Evolutionary conservation across 2,888 invertebrate genomes (phyloP), one percentile per base, ranked within the genome.

Genomic region (Cheilosia vernalis): DNA sequence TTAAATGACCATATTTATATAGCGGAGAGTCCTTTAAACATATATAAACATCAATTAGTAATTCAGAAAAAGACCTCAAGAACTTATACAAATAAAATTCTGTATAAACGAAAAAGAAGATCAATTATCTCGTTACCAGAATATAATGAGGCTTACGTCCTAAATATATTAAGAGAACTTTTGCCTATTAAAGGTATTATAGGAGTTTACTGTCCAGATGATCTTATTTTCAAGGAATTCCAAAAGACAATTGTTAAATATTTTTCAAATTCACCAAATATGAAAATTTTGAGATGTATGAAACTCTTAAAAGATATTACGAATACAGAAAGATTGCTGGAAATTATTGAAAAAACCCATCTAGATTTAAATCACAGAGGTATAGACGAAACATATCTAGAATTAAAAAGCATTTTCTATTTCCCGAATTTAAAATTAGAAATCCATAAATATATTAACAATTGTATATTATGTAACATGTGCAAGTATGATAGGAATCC

Each of bases 371-470:
- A 67, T 53, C 24, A 67, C 44, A 17, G 76, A 61, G 27, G 17
- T 30, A 27, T 40, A 30, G 30, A 30, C 0, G 30, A 30, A 30
- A 30, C 30, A 30, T 30, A 30, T 2, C 30, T 30, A 30, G 47
- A 72, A 42, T 30, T 83, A 37, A 78, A 83, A 76, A 9, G 1
- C 9, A 27, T 42, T 15, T 53, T 44, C 27, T 80, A 55, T 66
- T 76, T 17, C n/a, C 79, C 66, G 10, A 80, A 77, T 30, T 21
- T 80, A 6, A 63, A 51, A 24, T 4, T 13, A 42, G 67, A 72
- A 67, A 67, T 72, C n/a, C 67, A 76, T 24, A 63, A 74, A 61
- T 58, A 49, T 56, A 56, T 82, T 30, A 86, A 82, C 44, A 86
- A 86, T 21, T 86, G 81, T n/a, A 40, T 61, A 19, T 61, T 82